phyloP scores from a whole-genome alignment of 2,888 invertebrate genomes.

The Linnaemya tessellans region DNA sequence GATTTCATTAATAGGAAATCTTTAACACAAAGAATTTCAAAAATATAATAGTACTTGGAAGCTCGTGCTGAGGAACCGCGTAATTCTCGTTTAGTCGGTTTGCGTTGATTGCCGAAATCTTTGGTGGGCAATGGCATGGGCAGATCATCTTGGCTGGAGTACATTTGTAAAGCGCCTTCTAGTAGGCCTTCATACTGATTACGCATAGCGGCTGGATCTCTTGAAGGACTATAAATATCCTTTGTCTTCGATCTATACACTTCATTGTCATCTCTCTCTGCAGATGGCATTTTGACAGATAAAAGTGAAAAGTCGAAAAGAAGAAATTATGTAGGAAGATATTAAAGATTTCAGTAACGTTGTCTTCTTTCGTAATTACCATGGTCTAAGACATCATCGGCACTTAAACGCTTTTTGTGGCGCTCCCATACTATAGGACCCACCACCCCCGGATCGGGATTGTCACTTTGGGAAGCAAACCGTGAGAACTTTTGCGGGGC shows the following conservation, averaged over 20 bases:
- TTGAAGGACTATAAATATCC: slow-evolving; percentile 77
- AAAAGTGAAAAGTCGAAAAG: slow-evolving; percentile 65
- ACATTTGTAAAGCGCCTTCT: slow-evolving; percentile 83
- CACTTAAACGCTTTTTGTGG: slow-evolving; percentile 87
- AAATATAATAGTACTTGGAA: slow-evolving; percentile 76
- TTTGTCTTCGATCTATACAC: slow-evolving; percentile 16
- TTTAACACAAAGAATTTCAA: not conserved
- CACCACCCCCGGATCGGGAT: slow-evolving; percentile 91
- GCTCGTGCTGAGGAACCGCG: slow-evolving; percentile 83
- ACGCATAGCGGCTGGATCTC: slow-evolving; percentile 82
- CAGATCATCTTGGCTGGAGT: slow-evolving; percentile 81
- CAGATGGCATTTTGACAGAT: slow-evolving; percentile 43
- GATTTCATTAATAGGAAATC: no score
- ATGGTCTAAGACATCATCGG: slow-evolving; percentile 74
- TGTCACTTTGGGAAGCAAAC: slow-evolving; percentile 88
- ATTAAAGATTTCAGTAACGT: slow-evolving; percentile 61
- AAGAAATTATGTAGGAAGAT: slow-evolving; percentile 42
- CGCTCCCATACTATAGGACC: slow-evolving; percentile 93
- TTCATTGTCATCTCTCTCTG: slow-evolving; percentile 36
- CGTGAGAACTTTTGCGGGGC: slow-evolving; percentile 77
- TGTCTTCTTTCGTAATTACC: slow-evolving; percentile 71
- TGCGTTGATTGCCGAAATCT: slow-evolving; percentile 79
- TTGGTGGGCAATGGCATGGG: slow-evolving; percentile 81
- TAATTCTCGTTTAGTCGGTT: slow-evolving; percentile 79
- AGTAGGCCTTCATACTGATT: slow-evolving; percentile 83